Conservation (phyloP, 2,113 vertebrate genomes). For the Pycnonotus jocosus region DNA sequence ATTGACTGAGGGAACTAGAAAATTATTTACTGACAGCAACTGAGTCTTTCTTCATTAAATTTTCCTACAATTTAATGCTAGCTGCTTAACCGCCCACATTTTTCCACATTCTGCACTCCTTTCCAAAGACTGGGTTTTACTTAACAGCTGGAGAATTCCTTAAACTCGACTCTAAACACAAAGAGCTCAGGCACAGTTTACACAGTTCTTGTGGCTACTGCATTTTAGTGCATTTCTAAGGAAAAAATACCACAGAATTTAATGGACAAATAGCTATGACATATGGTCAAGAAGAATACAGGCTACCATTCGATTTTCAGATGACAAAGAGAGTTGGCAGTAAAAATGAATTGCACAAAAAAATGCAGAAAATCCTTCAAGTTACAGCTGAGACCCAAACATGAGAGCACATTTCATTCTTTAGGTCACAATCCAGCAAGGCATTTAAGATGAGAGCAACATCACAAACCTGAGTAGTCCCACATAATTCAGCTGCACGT, state of each 20-base stretch:
- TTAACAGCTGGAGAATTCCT: constrained; percentile 1
- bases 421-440: not conserved
- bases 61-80: not conserved
- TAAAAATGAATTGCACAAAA: not conserved
- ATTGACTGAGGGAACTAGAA: not conserved
- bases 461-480: not conserved
- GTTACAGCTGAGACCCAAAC: not conserved
- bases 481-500: not conserved
- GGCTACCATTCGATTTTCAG: not conserved
- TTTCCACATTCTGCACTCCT: not conserved
- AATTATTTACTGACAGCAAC: not conserved
- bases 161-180: not conserved
- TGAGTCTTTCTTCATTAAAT: not conserved
- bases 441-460: not conserved
- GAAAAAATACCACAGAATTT: not conserved
- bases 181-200: not conserved
- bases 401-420: not conserved
- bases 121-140: not conserved
- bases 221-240: not conserved
- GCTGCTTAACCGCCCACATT: not conserved
- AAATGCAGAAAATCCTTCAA: not conserved
- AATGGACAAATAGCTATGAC: not conserved
- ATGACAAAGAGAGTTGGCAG: not conserved
- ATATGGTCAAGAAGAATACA: not conserved
- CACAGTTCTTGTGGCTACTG: not conserved